Conservation (phyloP, 1,140 invertebrate genomes). For the Limonius californicus region DNA sequence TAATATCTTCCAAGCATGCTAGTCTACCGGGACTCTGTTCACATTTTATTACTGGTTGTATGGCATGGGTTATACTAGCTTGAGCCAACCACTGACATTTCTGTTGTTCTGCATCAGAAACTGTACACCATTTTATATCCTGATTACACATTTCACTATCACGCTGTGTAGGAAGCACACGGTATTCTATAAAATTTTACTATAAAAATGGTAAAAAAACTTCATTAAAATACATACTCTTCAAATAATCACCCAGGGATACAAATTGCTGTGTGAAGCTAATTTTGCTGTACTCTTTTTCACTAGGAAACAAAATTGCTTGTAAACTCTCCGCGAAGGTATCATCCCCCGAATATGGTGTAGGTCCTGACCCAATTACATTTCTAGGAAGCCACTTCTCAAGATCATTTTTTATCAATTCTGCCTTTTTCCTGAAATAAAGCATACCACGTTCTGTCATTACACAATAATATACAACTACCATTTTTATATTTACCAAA, state of each 20-base stretch:
- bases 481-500: too few species aligned
- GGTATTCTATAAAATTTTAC: conserved; percentile 4
- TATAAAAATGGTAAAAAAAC: background rate
- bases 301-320: background rate
- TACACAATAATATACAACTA: too few species aligned
- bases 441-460: too few species aligned
- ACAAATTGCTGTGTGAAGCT: background rate
- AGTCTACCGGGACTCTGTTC: conserved; percentile 31
- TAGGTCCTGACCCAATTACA: background rate
- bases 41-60: conserved; percentile 53
- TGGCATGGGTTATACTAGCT: conserved; percentile 53
- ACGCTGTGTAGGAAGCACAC: conserved; percentile 20
- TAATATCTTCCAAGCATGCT: conserved; percentile 61
- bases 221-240: background rate
- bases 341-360: background rate
- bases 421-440: background rate
- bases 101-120: conserved; percentile 49
- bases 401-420: background rate
- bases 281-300: background rate
- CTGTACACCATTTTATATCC: conserved; percentile 57
- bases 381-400: background rate
- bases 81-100: conserved; percentile 60
- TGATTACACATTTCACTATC: conserved; percentile 47
- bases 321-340: background rate
- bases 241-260: background rate